phyloP scores from a whole-genome alignment of 2,888 invertebrate species.

The Leistus spinibarbis region DNA sequence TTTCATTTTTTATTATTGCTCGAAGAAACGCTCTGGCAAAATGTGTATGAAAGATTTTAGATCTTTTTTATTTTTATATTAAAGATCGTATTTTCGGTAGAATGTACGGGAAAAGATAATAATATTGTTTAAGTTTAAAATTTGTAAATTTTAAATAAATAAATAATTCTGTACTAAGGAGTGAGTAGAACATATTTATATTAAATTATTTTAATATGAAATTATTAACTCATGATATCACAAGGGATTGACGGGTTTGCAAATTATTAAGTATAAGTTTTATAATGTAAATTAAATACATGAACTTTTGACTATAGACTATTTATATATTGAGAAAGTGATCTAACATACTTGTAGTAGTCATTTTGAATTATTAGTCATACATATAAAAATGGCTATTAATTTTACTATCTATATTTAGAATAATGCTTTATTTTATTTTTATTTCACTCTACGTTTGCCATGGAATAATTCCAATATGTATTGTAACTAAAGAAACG shows the following conservation, averaged over 20 bases:
- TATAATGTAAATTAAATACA: background rate
- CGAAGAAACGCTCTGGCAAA: background rate
- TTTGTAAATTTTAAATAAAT: background rate
- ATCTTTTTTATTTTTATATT: slow-evolving; percentile 28
- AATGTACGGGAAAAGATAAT: slow-evolving; percentile 7
- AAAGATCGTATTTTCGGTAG: slow-evolving; percentile 28
- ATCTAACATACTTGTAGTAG: background rate
- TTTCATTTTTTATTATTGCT: slow-evolving; percentile 15
- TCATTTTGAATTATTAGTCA: background rate
- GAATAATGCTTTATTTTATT: no score
- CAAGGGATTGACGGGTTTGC: background rate
- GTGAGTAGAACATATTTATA: slow-evolving; percentile 9
- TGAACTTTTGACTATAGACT: background rate
- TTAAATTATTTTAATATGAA: background rate
- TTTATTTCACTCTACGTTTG: no score
- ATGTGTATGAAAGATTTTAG: slow-evolving; percentile 4
- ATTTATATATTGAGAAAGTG: background rate
- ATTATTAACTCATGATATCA: background rate
- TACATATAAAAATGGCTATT: background rate
- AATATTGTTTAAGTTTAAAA: slow-evolving; percentile 22
- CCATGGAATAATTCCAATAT: no score
- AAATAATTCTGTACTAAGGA: slow-evolving; percentile 8
- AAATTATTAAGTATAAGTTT: background rate
- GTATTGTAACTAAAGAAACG: no score
- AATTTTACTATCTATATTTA: background rate